phyloP scores from a whole-genome alignment of 1,140 invertebrate genomes.

The Drosophila teissieri region DNA sequence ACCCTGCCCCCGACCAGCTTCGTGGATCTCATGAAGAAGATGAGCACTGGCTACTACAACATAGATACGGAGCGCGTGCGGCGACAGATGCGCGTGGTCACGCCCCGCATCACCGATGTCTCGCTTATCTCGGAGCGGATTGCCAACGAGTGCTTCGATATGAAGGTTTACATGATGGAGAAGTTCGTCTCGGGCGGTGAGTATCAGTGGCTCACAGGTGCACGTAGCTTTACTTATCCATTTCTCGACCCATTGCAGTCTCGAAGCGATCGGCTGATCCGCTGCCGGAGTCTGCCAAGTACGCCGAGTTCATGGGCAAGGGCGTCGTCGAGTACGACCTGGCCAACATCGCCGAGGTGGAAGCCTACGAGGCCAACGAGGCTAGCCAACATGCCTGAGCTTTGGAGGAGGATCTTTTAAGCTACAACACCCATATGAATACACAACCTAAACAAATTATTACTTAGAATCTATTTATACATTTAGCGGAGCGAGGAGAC shows the following conservation, averaged over 20 bases:
- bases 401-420: conserved; percentile 60
- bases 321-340: conserved; percentile 90
- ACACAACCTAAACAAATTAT: conserved; percentile 48
- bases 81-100: conserved; percentile 91
- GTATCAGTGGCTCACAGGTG: not conserved
- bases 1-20: conserved; percentile 92
- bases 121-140: conserved; percentile 89
- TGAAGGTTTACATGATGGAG: conserved; percentile 91
- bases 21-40: conserved; percentile 92
- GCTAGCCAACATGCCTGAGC: conserved; percentile 31
- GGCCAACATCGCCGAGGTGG: conserved; percentile 87
- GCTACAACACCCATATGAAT: conserved; percentile 40
- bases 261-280: conserved; percentile 88
- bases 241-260: conserved; percentile 86
- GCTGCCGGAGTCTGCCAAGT: conserved; percentile 86
- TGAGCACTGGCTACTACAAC: conserved; percentile 93
- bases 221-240: not conserved
- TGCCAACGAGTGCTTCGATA: conserved; percentile 88
- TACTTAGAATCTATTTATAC: conserved; percentile 69
- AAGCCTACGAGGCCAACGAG: conserved; percentile 71
- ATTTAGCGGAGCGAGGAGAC: conserved; percentile 32
- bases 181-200: conserved; percentile 87
- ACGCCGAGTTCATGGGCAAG: conserved; percentile 91
- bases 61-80: conserved; percentile 91
- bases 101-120: conserved; percentile 89